Conservation (phyloP, 1,140 invertebrate genomes). For the Piezodorus guildinii region DNA sequence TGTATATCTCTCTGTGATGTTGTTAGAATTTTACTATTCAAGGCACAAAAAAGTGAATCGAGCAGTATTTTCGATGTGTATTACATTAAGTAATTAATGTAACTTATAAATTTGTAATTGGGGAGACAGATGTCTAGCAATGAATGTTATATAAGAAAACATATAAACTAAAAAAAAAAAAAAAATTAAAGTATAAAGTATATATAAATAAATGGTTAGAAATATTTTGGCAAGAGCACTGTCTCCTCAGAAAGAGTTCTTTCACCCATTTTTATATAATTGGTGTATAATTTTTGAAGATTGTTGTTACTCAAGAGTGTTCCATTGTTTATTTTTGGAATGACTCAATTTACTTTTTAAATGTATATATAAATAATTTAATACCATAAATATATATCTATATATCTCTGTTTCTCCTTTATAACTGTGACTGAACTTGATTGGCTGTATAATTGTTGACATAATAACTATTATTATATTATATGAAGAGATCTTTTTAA, state of each 20-base stretch:
- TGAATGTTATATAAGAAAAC: too few species aligned
- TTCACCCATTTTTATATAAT: conserved; percentile 6
- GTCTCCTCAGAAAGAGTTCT: conserved; percentile 5
- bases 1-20: conserved; percentile 20
- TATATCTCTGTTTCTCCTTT: conserved; percentile 14
- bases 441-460: conserved; percentile 21
- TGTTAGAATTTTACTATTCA: conserved; percentile 14
- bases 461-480: neutral
- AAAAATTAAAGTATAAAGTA: too few species aligned
- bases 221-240: neutral
- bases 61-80: conserved; percentile 18
- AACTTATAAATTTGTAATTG: neutral
- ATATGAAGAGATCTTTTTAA: neutral
- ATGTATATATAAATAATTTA: conserved; percentile 7
- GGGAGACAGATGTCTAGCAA: neutral
- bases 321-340: neutral
- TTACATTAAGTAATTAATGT: neutral
- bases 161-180: too few species aligned
- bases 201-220: too few species aligned
- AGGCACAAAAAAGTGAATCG: conserved; percentile 15
- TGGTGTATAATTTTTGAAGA: conserved; percentile 6
- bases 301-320: conserved; percentile 3
- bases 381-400: neutral
- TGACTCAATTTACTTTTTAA: conserved; percentile 1
- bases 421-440: conserved; percentile 23